These are phyloP conservation scores for Tinea pellionella DNA, from an alignment of 2,888 invertebrate species.

Conservation along the genomic window DNA sequence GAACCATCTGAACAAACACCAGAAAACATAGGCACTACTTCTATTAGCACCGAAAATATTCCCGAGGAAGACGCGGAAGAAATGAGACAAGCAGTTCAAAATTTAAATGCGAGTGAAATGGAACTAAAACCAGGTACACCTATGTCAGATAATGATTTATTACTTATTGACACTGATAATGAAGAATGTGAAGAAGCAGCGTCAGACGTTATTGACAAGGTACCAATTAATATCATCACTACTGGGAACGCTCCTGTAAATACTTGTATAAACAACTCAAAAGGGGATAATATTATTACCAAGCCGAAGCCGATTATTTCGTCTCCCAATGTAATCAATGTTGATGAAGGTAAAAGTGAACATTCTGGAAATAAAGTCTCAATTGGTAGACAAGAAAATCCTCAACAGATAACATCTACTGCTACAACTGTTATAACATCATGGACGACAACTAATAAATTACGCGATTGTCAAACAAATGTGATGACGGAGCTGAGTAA, in stretches of 20 bases:
- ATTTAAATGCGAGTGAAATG: constrained; percentile 76
- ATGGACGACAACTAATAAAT: constrained; percentile 63
- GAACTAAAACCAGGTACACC: constrained; percentile 87
- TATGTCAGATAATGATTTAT: constrained; percentile 83
- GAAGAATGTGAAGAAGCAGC: constrained; percentile 77
- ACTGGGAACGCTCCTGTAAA: constrained; percentile 38
- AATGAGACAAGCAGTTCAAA: constrained; percentile 86
- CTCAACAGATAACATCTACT: constrained; percentile 47
- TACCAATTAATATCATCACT: constrained; percentile 45
- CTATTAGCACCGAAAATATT: constrained; percentile 64
- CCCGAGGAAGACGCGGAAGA: constrained; percentile 83
- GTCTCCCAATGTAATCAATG: not conserved
- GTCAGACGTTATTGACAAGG: constrained; percentile 50
- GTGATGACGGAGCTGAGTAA: constrained; percentile 28
- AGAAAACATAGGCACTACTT: constrained; percentile 56
- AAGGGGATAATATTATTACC: constrained; percentile 45
- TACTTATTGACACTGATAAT: constrained; percentile 88
- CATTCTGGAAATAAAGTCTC: constrained; percentile 36
- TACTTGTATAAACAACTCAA: constrained; percentile 32
- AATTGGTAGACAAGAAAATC: constrained; percentile 41
- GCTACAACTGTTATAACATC: constrained; percentile 68
- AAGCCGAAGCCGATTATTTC: constrained; percentile 33
- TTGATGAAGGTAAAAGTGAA: not conserved
- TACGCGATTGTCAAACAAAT: constrained; percentile 38
- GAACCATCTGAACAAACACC: constrained; percentile 58